These are phyloP conservation scores for Eupeodes luniger DNA, from an alignment of 2,888 invertebrate genomes.

Conservation along the genomic window DNA sequence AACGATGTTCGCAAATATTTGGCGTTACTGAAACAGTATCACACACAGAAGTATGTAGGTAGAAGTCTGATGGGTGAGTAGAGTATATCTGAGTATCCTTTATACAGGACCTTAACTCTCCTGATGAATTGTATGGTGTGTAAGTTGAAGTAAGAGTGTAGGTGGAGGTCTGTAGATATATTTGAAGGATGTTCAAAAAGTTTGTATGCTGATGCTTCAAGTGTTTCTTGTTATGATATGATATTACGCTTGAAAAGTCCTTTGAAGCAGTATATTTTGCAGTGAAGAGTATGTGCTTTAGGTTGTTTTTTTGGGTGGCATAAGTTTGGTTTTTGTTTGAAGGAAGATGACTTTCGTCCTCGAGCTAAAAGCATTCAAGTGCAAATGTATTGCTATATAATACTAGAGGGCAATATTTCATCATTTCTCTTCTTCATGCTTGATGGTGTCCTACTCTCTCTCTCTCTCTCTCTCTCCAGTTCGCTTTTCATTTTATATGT, in stretches of 20 bases:
- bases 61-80: background rate
- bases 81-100: constrained; percentile 5
- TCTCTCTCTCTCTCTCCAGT: background rate
- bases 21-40: constrained; percentile 53
- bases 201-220: constrained; percentile 65
- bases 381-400: constrained; percentile 53
- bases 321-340: constrained; percentile 13
- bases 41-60: background rate
- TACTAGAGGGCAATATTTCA: constrained; percentile 45
- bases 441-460: background rate
- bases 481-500: constrained; percentile 13
- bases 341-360: constrained; percentile 65
- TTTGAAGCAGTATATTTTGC: constrained; percentile 66
- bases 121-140: no score
- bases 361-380: constrained; percentile 76
- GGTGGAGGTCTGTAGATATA: background rate
- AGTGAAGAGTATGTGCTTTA: constrained; percentile 49
- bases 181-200: constrained; percentile 61
- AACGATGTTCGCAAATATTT: constrained; percentile 76
- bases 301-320: background rate
- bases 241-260: constrained; percentile 70
- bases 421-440: background rate
- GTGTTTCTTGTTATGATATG: constrained; percentile 75
- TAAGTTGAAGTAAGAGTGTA: background rate
- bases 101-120: constrained; percentile 20